Percentiles rank a stretch among this genome's conserved stretches.
Evolutionary conservation across 2,113 vertebrate species (phyloP).

Genomic region (Aptenodytes patagonicus): DNA sequence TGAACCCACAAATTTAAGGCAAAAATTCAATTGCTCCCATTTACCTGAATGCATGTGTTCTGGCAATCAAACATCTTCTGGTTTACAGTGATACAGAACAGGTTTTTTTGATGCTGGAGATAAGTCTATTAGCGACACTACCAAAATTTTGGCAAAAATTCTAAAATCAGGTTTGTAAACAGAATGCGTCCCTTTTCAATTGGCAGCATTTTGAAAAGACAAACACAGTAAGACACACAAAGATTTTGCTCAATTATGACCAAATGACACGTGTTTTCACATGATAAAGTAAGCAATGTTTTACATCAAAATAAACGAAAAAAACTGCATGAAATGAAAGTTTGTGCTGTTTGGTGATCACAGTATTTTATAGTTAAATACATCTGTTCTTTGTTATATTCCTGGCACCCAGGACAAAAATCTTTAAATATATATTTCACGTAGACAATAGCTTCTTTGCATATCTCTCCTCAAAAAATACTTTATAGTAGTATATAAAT

Average conservation of each 20-base stretch:
- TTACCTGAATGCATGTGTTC: background rate
- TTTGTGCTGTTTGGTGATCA: slow-evolving; percentile 77
- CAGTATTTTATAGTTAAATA: slow-evolving; percentile 77
- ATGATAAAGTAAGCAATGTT: slow-evolving; percentile 66
- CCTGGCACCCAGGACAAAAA: slow-evolving; percentile 71
- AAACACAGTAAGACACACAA: slow-evolving; percentile 54
- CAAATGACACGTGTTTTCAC: slow-evolving; percentile 69
- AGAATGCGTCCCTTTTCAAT: slow-evolving; percentile 76
- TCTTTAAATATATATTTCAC: slow-evolving; percentile 78
- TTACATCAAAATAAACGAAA: slow-evolving; percentile 66
- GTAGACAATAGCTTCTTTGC: slow-evolving; percentile 76
- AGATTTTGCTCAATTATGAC: slow-evolving; percentile 64
- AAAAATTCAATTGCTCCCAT: background rate
- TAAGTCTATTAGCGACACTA: slow-evolving; percentile 64
- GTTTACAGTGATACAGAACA: slow-evolving; percentile 41
- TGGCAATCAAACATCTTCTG: slow-evolving; percentile 12
- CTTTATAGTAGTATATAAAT: slow-evolving; percentile 78
- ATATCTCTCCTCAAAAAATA: slow-evolving; percentile 79
- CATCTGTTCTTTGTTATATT: slow-evolving; percentile 65
- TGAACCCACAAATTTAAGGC: background rate
- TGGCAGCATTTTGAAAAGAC: slow-evolving; percentile 73
- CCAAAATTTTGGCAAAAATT: slow-evolving; percentile 74
- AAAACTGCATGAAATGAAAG: slow-evolving; percentile 70
- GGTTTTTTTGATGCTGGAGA: slow-evolving; percentile 60
- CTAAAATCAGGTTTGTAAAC: slow-evolving; percentile 74